Evolutionary conservation across 2,113 vertebrate species (phyloP).

Genomic region (Otocyon megalotis): DNA sequence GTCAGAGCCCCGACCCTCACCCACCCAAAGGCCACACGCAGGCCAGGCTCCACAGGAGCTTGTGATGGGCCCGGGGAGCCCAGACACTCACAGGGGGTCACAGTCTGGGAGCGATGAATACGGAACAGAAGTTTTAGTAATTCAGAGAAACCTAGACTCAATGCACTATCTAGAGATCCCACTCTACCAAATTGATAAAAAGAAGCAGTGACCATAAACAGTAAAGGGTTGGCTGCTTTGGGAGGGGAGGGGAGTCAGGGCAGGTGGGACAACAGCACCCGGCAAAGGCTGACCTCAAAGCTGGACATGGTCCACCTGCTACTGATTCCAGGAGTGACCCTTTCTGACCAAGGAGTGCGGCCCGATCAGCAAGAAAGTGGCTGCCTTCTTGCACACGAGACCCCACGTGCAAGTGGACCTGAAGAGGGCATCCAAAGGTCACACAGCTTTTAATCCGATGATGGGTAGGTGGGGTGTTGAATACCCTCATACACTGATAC

Average conservation of each 20-base stretch:
- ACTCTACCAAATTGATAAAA: too few species aligned
- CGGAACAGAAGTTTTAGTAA: too few species aligned
- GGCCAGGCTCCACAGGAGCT: neutral
- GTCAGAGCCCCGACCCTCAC: accelerated
- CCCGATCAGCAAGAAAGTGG: too few species aligned
- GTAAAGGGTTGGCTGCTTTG: neutral
- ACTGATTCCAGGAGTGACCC: neutral
- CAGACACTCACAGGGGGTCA: neutral
- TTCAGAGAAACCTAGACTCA: neutral
- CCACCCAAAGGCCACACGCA: accelerated
- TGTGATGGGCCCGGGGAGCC: neutral
- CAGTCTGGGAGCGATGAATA: neutral
- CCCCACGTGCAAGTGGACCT: accelerated
- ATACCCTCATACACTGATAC: accelerated
- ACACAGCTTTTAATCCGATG: accelerated
- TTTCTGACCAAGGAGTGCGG: accelerated
- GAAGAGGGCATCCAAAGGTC: too few species aligned
- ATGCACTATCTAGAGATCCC: too few species aligned
- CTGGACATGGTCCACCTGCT: accelerated
- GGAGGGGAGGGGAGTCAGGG: too few species aligned
- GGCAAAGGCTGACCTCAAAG: neutral
- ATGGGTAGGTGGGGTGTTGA: accelerated
- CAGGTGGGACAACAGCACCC: accelerated
- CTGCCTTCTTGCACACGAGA: too few species aligned
- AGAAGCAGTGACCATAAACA: neutral